phyloP scores from a whole-genome alignment of 2,888 invertebrate species.

The Oscheius sp. region DNA sequence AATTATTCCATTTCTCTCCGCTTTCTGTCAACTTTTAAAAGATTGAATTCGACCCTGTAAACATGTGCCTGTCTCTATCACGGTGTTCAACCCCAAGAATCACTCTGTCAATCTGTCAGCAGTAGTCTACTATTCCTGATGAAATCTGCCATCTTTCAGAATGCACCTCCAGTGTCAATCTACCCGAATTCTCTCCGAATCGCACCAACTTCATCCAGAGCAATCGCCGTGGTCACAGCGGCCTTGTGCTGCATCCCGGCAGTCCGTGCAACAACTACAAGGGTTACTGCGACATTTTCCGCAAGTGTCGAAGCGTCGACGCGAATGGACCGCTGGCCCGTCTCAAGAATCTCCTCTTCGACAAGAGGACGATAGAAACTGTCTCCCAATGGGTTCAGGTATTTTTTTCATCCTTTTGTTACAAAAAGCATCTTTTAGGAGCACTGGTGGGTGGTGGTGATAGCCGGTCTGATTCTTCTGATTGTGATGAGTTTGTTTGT shows the following conservation, averaged over 20 bases:
- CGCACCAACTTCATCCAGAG: constrained; percentile 60
- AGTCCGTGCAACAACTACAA: constrained; percentile 97
- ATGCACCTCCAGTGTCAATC: constrained; percentile 67
- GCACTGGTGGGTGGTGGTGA: constrained; percentile 93
- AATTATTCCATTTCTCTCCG: too few relatives aligned
- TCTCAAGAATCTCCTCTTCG: constrained; percentile 80
- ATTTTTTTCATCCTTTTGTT: not conserved
- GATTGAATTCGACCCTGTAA: not conserved
- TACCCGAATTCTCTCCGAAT: constrained; percentile 67
- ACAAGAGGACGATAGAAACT: constrained; percentile 67
- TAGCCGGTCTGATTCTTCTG: constrained; percentile 90
- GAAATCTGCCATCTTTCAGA: constrained; percentile 46
- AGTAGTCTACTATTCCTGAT: too few relatives aligned
- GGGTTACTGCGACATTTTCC: constrained; percentile 95
- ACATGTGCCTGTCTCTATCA: not conserved
- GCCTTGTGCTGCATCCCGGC: constrained; percentile 83
- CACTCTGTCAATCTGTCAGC: too few relatives aligned
- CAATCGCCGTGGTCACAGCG: constrained; percentile 66
- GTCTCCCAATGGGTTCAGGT: constrained; percentile 67
- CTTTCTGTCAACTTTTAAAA: too few relatives aligned
- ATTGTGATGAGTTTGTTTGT: constrained; percentile 97
- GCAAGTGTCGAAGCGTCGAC: constrained; percentile 97
- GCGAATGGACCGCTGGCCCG: constrained; percentile 97
- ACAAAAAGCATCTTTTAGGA: constrained; percentile 77
- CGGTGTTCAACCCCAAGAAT: too few relatives aligned